phyloP scores from a whole-genome alignment of 2,797 vertebrate genomes.

The Clamator glandarius region DNA sequence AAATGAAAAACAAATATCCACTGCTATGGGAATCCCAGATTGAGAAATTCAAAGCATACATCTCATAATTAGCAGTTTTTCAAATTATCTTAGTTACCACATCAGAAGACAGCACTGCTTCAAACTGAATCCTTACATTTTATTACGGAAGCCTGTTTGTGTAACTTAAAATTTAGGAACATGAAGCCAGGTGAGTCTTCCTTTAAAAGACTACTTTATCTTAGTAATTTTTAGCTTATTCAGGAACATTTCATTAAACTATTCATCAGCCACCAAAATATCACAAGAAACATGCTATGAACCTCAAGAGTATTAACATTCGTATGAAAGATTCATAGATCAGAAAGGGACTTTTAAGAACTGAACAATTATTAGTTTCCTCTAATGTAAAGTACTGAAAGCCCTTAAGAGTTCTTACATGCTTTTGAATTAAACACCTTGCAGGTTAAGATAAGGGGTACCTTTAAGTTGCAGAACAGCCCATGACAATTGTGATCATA shows the following conservation, averaged over 20 bases:
- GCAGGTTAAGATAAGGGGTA: neutral
- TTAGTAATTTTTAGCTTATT: neutral
- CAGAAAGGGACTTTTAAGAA: neutral
- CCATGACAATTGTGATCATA: neutral
- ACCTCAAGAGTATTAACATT: neutral
- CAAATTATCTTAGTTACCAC: neutral
- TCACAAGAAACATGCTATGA: neutral
- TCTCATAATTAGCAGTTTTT: neutral
- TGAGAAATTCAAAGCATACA: neutral
- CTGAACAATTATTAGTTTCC: neutral
- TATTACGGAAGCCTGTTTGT: neutral
- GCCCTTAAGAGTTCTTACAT: neutral
- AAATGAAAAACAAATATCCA: neutral
- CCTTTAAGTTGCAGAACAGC: neutral
- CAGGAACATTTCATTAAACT: neutral
- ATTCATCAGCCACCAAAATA: neutral
- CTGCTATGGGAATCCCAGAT: constrained; percentile 1
- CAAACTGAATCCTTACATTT: neutral
- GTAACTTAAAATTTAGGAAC: constrained; percentile 73
- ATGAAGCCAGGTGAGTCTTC: constrained; percentile 44
- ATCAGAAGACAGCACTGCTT: neutral
- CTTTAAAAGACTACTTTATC: neutral
- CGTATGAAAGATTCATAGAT: neutral
- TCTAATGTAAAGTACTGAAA: neutral
- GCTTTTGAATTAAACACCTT: neutral